Base-by-base conservation (phyloP, 2,113 vertebrate species). In the Leucoraja erinaceus region DNA sequence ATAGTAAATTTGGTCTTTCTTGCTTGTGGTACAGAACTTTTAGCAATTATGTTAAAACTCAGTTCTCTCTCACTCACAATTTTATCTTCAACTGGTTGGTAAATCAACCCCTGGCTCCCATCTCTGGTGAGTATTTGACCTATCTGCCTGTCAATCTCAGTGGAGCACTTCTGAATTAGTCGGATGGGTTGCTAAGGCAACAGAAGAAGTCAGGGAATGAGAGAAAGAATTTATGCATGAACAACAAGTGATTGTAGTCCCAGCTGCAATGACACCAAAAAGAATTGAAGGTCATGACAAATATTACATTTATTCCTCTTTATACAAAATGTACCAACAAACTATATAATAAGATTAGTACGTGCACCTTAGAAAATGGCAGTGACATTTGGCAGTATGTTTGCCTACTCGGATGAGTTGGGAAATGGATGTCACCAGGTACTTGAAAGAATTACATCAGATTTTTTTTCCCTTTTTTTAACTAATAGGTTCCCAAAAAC, bases 241-340 rank as follows among this genome's bases (percentile, higher is more conserved):
- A 76, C 75, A n/a, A 2, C 5, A 5, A 18, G 12, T 86, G 56
- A 86, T 61, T 31, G 31, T 28, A 86, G 14, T 86, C 59, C 56
- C 83, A 63, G 83, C 83, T 61, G 28, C 61, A 63, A 86, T 61
- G 10, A 6, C 83, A 63, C 83, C 61, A 63, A 86, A 84, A 63
- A 86, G 81, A 86, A 86, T 4, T 86, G 56, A 86, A 86, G 28
- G 83, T 86, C 83, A 86, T 61, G 12, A 86, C 22, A 86, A 31
- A 86, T 86, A 61, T 61, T 63, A 11, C 11, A 63, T 86, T 86
- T 63, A 63, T 84, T 84, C 81, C n/a, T 9, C 12, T 84, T 61
- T 28, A 84, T 61, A 84, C 9, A 84, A 22, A n/a, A n/a, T 61
- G 11, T 4, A 86, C 10, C 8, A 63, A 5, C 56, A 63, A 61